A percentile compares a stretch with the other conserved stretches of the same genome.
Evolutionary conservation across 2,113 vertebrate species (phyloP).

Genomic region (Zosterops japonicus): DNA sequence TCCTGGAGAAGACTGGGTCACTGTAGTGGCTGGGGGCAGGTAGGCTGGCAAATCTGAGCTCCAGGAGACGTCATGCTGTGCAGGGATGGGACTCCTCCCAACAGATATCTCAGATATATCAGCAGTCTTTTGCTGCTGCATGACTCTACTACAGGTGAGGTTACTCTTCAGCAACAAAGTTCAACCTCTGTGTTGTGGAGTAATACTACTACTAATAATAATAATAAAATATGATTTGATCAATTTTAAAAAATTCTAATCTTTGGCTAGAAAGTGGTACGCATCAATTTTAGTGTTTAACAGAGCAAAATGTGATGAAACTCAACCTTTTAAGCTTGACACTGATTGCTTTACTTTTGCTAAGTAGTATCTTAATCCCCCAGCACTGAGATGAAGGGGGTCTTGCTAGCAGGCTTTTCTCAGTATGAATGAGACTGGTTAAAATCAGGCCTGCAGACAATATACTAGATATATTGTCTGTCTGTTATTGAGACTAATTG

Average conservation of each 20-base stretch:
- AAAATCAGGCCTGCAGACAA: not conserved
- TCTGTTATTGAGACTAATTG: not conserved
- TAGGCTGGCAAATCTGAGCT: not conserved
- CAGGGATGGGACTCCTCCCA: not conserved
- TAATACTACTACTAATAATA: too few relatives aligned
- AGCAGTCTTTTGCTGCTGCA: not conserved
- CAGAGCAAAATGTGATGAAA: not conserved
- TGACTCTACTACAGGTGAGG: fast-evolving
- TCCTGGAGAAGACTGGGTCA: not conserved
- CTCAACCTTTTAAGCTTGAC: not conserved
- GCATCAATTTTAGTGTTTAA: not conserved
- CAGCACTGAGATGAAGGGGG: not conserved
- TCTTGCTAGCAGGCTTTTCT: not conserved
- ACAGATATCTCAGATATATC: not conserved
- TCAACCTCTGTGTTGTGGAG: not conserved
- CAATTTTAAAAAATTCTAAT: not conserved
- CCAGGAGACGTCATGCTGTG: not conserved
- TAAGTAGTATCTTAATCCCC: not conserved
- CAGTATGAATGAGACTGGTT: not conserved
- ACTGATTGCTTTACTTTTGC: not conserved
- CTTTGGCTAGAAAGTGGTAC: not conserved
- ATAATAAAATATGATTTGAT: not conserved
- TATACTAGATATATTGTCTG: not conserved
- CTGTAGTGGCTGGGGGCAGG: not conserved
- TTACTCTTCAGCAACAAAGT: not conserved